A percentile compares a stretch with the other conserved stretches of the same genome.
These are phyloP conservation scores for Callinectes sapidus DNA, from an alignment of 2,888 invertebrate species.

Conservation along the genomic window DNA sequence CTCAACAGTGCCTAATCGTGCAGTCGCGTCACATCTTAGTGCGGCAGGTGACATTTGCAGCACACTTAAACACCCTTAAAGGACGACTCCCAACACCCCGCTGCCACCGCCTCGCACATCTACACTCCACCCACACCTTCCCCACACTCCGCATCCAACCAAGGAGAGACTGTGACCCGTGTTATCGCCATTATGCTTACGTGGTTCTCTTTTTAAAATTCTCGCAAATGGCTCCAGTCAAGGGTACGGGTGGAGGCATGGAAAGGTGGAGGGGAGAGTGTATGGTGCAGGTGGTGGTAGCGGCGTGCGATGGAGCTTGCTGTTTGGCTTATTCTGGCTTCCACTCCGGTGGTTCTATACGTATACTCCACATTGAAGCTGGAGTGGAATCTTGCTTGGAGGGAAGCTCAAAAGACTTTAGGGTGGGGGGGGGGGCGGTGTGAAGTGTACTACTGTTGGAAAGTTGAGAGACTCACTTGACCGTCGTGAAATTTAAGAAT, in stretches of 20 bases:
- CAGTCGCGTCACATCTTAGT: background rate
- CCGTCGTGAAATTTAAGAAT: background rate
- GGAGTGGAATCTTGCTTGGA: background rate
- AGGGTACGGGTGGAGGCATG: background rate
- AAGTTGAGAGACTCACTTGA: background rate
- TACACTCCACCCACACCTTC: background rate
- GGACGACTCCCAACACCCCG: background rate
- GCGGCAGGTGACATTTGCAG: slow-evolving; percentile 29
- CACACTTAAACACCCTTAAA: background rate
- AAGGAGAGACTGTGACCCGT: background rate
- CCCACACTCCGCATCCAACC: background rate
- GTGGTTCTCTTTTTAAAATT: background rate
- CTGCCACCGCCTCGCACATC: background rate
- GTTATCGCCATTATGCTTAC: background rate
- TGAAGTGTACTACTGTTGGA: background rate
- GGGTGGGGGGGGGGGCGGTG: background rate
- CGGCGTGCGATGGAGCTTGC: background rate
- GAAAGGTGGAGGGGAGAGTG: background rate
- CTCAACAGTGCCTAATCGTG: background rate
- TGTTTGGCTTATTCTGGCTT: background rate
- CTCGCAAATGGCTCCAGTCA: background rate
- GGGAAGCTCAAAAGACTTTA: background rate
- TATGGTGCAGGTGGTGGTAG: background rate
- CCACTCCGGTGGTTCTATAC: too few relatives aligned
- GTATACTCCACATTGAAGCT: background rate